Evolutionary conservation across 2,113 vertebrate genomes (phyloP), one percentile per base, ranked within the genome.

Genomic region (Atlantisia rogersi): DNA sequence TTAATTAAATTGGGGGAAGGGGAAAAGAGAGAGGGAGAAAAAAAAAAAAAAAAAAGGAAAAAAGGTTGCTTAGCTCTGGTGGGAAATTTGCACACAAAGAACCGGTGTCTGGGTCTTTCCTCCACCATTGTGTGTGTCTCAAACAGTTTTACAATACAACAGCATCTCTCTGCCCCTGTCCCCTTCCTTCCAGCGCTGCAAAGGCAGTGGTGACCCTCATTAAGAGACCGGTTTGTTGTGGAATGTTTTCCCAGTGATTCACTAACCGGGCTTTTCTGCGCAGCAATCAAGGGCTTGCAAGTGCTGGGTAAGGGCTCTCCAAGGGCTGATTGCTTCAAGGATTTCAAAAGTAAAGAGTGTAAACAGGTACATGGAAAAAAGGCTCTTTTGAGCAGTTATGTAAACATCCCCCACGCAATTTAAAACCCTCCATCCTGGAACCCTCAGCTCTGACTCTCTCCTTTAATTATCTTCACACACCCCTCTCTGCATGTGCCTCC

Each of bases 1-100:
- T 99, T 99, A 99, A 99, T 99, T 99, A 99, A 99, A 98, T 98
- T 98, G 97, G 3, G 11, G 3, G 14, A 15, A 12, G 44, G 44
- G 44, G 44, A 16, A 16, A 31, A 31, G n/a, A 20, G 98, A 98
- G 97, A 98, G 39, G 39, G 39, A 12, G 39, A 39, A 15, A 18
- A 56, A 56, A 12, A 35, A 17, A 35, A 17, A 76, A 2, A 53
- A 28, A 53, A 28, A 29, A 7, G 26, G 25, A 48, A 71, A 68
- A 98, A 97, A 98, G 98, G 98, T 98, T 98, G 98, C 97, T 98
- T 96, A 73, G 90, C 96, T 96, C 86, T 89, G 98, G 98, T 99
- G 99, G 99, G 99, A 99, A 99, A 99, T 99, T 99, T 99, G 98
- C 99, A 99, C 99, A 99, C 99, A 99, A 99, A 99, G 98, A 95